Base-by-base conservation (phyloP, 2,113 vertebrate genomes). In the Shinisaurus crocodilurus region DNA sequence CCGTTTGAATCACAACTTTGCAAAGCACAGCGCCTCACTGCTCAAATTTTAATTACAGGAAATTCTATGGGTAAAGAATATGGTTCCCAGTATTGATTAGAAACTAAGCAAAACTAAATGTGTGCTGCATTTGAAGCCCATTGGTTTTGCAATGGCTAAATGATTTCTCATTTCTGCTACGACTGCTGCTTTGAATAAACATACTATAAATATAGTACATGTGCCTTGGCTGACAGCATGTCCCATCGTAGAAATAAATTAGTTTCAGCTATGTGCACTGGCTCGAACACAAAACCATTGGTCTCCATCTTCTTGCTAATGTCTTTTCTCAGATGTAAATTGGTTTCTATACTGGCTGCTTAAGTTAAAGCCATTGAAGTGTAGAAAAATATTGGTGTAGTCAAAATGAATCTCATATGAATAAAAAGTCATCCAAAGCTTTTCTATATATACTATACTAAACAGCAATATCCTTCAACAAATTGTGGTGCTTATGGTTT, bases 231-330 rank as follows among this genome's bases (percentile, higher is more conserved):
- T 91, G 23, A 81, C 77, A 75, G 63, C 20, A 87, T 80, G 43
- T 90, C 45, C 85, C 3, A 57, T 86, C 50, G 54, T 37, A 91
- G 92, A 89, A 88, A 45, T 90, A 75, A 89, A 93, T 65, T 90
- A 63, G 74, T 88, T 93, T 67, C 86, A 85, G 89, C 63, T 90
- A 85, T 77, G 85, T 87, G 90, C 57, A 89, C 37, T 92, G 79
- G 67, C 83, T 93, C 80, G 81, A 82, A 80, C 69, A 81, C 80
- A 90, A 92, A 93, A 81, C 79, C n/a, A 54, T 76, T 86, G 72
- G 67, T 91, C 80, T 88, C 86, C 81, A 86, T 85, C 75, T 89
- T 74, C 40, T 77, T 87, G 50, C 70, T 86, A 83, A 88, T 79
- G 65, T 67, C 86, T 79, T 88, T 88, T 67, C 86, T 79, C 16